Base-by-base conservation (phyloP, 1,140 invertebrate genomes). In the Drosophila tani region DNA sequence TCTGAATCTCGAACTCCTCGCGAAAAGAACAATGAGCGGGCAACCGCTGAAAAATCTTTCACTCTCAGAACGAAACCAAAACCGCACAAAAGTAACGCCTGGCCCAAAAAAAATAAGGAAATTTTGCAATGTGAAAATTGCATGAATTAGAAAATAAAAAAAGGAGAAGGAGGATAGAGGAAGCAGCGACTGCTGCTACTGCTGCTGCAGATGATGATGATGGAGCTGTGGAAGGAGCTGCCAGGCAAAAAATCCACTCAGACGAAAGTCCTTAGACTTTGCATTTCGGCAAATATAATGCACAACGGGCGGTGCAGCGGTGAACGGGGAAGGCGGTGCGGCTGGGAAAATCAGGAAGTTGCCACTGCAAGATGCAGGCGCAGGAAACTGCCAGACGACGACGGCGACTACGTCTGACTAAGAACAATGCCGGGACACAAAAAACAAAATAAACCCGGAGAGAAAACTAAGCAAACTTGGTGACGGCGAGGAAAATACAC, bases 191-290 rank as follows among this genome's bases (percentile, higher is more conserved):
- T 43, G 55, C 45, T 56, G 24, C 60, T 45, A 17, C 41, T 50
- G 58, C 14, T 49, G 62, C 17, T 35, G 46, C 15, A 35, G 51
- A 46, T 57, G 65, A 71, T 35, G 66, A 40, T 73, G 69, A 70
- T 49, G 69, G 11, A 71, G 41, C 24, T 47, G 67, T 59, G 46
- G 69, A 59, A 51, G 69, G 19, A 43, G 67, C 21, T 73, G 82
- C 75, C 83, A 74, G 69, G 66, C 47, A 64, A 75, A 82, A 82
- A 88, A 88, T 91, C 88, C 88, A 91, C 88, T 91, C 88, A 91
- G 88, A 91, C 88, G 71, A 91, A 91, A 91, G 88, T 91, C 88
- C 88, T 91, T 91, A 91, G 88, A 91, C 88, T 87, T 77, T 78
- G 79, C 88, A 79, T 88, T 91, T 91, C 85, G 83, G 88, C 81